phyloP scores from a whole-genome alignment of 2,888 invertebrate genomes.

The Sphaerophoria taeniata region DNA sequence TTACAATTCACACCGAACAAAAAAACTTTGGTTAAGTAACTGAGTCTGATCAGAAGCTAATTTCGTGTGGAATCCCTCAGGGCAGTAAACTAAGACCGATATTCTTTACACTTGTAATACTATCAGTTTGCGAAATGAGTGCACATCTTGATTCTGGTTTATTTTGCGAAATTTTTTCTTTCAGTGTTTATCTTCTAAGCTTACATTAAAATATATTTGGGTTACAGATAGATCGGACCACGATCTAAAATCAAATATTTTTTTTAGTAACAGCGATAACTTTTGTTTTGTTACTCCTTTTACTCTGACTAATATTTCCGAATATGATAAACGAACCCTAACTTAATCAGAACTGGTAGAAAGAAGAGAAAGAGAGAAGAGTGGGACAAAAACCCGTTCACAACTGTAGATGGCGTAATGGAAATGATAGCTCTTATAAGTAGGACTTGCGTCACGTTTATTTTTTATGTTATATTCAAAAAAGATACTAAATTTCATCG shows the following conservation, averaged over 20 bases:
- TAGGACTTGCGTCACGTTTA: constrained; percentile 51
- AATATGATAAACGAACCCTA: constrained; percentile 68
- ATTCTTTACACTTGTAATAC: no score
- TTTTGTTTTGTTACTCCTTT: constrained; percentile 23
- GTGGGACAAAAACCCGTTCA: constrained; percentile 34
- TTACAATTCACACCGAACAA: background rate
- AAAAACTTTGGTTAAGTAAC: no score
- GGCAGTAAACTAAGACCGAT: no score
- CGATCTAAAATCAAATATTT: constrained; percentile 19
- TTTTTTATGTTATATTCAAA: constrained; percentile 13
- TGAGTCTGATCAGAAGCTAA: no score
- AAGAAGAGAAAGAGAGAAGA: background rate
- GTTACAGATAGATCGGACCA: no score
- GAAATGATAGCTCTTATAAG: constrained; percentile 28
- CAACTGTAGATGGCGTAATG: constrained; percentile 58
- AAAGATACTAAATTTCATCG: background rate
- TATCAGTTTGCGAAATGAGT: no score
- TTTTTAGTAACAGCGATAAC: constrained; percentile 26
- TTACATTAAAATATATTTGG: no score
- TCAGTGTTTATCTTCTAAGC: no score
- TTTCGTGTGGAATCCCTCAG: no score
- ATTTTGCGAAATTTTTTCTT: no score
- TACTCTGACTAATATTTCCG: constrained; percentile 50
- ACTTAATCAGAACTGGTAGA: constrained; percentile 35
- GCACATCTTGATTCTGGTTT: no score